Base-by-base conservation (phyloP, 1,140 invertebrate species). In the Laodelphax striatellus region DNA sequence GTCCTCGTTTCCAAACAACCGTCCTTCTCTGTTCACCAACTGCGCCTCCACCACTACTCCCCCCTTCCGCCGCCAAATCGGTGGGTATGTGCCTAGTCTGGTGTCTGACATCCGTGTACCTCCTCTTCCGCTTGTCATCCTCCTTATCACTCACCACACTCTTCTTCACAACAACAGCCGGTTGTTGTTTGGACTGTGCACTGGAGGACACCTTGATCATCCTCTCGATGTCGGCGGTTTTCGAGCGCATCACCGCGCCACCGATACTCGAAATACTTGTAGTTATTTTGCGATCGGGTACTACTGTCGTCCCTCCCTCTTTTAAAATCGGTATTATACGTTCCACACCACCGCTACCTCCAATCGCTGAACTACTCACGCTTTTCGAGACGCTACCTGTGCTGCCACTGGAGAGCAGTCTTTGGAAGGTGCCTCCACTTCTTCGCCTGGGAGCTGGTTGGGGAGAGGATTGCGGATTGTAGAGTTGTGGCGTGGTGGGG, bases 1-100 rank as follows among this genome's bases (percentile, higher is more conserved):
- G 87, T 54, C 85, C 80, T 46, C 88, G 76, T 71, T 90, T 90
- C 78, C 88, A 90, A 2, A 88, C 78, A 41, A 43, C 24, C 6
- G 54, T 21, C 21, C 38, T 24, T 41, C 50, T 58, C 19, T 57
- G 57, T 31, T 55, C 55, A 53, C 63, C 61, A 31, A n/a, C 55
- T 11, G 38, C 57, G 14, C 28, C 42, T 10, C 16, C 24, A n/a
- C 57, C 50, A 55, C 38, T 65, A n/a, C 60, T 63, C 14, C 60
- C 55, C 17, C 50, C 53, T 17, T 73, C 72, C 52, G 78, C 66
- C 24, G 75, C 75, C 41, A 82, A 75, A 14, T 76, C 71, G 58
- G 79, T 76, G 28, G 80, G 80, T 61, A 83, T 80, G 60, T 82
- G 80, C 38, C 76, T 76, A 1, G 81, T 83, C 41, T 76, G 78